Percentiles rank a stretch among this genome's conserved stretches.
Evolutionary conservation across 2,113 vertebrate genomes (phyloP).

Genomic region (Gallinago paraguaiae): DNA sequence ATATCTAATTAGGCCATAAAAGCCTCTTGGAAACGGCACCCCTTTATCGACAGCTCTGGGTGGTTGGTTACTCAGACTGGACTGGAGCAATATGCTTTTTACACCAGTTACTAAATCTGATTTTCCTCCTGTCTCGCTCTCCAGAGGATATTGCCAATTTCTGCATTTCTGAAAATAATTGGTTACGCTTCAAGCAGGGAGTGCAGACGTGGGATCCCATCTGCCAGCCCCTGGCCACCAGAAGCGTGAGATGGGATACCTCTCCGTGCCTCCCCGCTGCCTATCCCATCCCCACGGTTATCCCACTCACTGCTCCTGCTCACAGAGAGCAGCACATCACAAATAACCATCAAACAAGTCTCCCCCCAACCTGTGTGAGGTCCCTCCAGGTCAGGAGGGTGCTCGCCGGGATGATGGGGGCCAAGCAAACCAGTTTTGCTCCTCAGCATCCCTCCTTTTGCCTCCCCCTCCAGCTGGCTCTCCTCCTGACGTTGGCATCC

Average conservation of each 20-base stretch:
- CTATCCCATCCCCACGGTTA: neutral
- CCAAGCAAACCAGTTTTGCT: neutral
- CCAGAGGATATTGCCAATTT: neutral
- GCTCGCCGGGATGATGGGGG: neutral
- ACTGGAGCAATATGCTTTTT: neutral
- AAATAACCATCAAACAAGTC: neutral
- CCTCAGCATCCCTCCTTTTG: neutral
- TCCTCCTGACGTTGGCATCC: neutral
- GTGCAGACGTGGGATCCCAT: neutral
- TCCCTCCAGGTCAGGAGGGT: neutral
- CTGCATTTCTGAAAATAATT: neutral
- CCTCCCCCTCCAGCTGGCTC: neutral
- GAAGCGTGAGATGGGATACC: neutral
- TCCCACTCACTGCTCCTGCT: neutral
- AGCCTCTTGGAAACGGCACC: neutral
- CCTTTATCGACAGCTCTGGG: neutral
- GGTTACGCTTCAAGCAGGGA: neutral
- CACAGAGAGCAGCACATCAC: neutral
- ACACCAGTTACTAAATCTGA: slow-evolving; percentile 1
- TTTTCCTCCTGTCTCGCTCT: slow-evolving; percentile 18
- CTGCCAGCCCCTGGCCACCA: neutral
- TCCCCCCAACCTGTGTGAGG: rapidly evolving
- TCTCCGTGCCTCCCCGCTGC: neutral
- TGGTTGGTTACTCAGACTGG: neutral
- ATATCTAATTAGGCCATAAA: neutral